Evolutionary conservation across 2,113 vertebrate species (phyloP).

Genomic region (Platichthys flesus): DNA sequence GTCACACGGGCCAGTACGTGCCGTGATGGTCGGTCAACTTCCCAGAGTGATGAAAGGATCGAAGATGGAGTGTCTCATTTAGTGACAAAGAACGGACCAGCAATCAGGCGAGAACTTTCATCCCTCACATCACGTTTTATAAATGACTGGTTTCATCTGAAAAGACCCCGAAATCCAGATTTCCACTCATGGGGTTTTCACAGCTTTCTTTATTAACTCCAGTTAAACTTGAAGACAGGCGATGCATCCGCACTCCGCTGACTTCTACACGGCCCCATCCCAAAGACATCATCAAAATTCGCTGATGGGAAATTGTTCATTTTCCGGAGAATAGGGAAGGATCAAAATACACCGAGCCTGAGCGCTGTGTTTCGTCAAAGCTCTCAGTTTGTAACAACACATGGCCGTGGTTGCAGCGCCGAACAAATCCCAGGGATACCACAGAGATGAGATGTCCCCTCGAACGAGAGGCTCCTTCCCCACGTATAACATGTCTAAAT

Average conservation of each 20-base stretch:
- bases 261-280: background rate
- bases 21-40: constrained; percentile 65
- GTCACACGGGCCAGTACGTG: constrained; percentile 33
- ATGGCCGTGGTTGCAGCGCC: background rate
- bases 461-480: constrained; percentile 35
- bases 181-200: background rate
- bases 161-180: too few species aligned
- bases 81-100: constrained; percentile 59
- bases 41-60: constrained; percentile 57
- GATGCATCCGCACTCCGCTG: constrained; percentile 21
- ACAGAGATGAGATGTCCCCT: constrained; percentile 30
- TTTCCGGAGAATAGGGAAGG: background rate
- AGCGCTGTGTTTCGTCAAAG: constrained; percentile 41
- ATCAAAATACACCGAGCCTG: constrained; percentile 15
- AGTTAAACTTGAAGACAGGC: background rate
- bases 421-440: constrained; percentile 45
- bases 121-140: too few species aligned
- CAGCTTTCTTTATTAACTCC: background rate
- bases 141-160: background rate
- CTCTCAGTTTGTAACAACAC: constrained; percentile 42
- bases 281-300: constrained; percentile 7
- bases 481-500: constrained; percentile 59
- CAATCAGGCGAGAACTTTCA: too few species aligned
- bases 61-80: constrained; percentile 51
- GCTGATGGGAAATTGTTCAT: constrained; percentile 10